Evolutionary conservation across 1,140 invertebrate species (phyloP).

Genomic region (Diabrotica virgifera): DNA sequence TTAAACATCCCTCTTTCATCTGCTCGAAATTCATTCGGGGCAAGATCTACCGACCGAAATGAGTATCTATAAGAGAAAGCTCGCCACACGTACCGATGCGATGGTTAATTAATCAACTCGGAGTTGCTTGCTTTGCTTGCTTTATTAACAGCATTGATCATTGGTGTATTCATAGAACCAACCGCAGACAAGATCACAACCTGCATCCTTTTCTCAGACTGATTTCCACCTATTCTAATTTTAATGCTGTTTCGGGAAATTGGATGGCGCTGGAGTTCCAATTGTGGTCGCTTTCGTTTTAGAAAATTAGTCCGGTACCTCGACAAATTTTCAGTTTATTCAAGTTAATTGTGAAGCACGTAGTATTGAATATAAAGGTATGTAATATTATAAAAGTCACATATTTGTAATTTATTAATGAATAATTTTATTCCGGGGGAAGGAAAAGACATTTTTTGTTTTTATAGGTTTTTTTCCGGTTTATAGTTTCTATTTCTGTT

Average conservation of each 20-base stretch:
- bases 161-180: slow-evolving; percentile 44
- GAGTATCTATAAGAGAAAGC: slow-evolving; percentile 32
- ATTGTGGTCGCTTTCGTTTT: not conserved
- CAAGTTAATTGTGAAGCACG: too few species aligned
- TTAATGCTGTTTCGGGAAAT: slow-evolving; percentile 4
- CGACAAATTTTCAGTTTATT: too few species aligned
- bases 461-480: too few species aligned
- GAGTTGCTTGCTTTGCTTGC: slow-evolving; percentile 37
- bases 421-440: too few species aligned
- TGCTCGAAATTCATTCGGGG: not conserved
- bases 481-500: too few species aligned
- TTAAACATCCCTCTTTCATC: not conserved
- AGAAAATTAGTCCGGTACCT: not conserved
- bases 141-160: slow-evolving; percentile 49
- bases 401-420: too few species aligned
- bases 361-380: too few species aligned
- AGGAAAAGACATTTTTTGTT: too few species aligned
- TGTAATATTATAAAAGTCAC: too few species aligned
- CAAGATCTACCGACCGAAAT: slow-evolving; percentile 1
- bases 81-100: slow-evolving; percentile 41
- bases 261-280: slow-evolving; percentile 5
- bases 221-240: slow-evolving; percentile 21
- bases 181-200: slow-evolving; percentile 45
- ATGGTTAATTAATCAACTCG: slow-evolving; percentile 48
- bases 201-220: slow-evolving; percentile 56